Base-by-base conservation (phyloP, 53 echinoderm and acorn worm species). In the Stichopus horrens region DNA sequence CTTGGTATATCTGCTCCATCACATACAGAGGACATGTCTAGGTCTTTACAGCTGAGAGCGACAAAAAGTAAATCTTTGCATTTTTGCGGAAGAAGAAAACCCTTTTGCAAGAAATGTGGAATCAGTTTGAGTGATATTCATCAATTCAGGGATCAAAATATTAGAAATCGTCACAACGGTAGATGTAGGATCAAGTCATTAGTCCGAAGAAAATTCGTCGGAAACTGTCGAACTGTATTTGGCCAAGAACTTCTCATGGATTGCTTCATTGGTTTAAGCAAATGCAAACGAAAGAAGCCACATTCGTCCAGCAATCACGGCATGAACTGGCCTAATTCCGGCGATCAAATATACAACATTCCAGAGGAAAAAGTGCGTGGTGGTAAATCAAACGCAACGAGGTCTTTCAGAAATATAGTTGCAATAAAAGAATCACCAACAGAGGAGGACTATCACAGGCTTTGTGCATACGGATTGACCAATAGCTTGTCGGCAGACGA, bases 381-480 rank as follows among this genome's bases (percentile, higher is more conserved):
- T 71, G 19, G 71, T 71, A 71, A 71, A 71, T n/a, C 71, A 71
- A 71, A 71, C 19, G 18, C 52, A 67, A 63, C 19, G 14, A 85
- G 21, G 85, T 85, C 85, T 85, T 85, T 85, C 85, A 85, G 67
- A 81, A 81, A 81, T 56, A 81, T 81, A 21, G 57, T 81, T 81
- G 81, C 81, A 81, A 81, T 81, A 56, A 81, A 81, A 57, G 81
- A 81, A 81, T 81, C 81, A 14, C 81, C 81, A 8, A 81, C 81
- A 58, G 81, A 81, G 57, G 81, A 81, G 19, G 81, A 55, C 57
- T 81, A 56, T 58, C 8, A 81, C 16, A 6, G n/a, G 19, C 57
- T 81, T n/a, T 81, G 81, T 81, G 58, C 58, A 6, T 58, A 81
- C 58, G 81, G 81, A 81, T 58, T 81, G 58, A 71, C 71, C 71